phyloP scores from a whole-genome alignment of 2,113 vertebrate genomes.

The Lampris incognitus region DNA sequence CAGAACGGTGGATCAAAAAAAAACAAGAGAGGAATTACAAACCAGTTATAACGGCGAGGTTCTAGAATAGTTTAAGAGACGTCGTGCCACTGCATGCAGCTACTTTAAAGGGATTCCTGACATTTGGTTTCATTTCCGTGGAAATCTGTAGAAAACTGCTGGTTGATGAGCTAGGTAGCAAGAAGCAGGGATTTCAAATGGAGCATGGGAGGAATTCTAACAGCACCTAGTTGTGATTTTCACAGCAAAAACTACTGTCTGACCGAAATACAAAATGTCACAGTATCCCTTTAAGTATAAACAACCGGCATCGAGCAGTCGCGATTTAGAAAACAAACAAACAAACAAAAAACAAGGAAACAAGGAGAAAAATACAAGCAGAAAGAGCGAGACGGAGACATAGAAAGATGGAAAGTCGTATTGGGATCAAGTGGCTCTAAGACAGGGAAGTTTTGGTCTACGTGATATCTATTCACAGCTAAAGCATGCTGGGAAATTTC shows the following conservation, averaged over 20 bases:
- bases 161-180: too few species aligned
- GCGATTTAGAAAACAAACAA: background rate
- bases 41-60: slow-evolving; percentile 11
- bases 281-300: slow-evolving; percentile 22
- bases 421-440: too few species aligned
- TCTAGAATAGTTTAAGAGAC: slow-evolving; percentile 31
- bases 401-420: background rate
- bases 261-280: slow-evolving; percentile 11
- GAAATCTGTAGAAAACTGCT: too few species aligned
- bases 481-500: too few species aligned
- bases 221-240: background rate
- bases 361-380: slow-evolving; percentile 18
- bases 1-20: slow-evolving; percentile 62
- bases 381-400: background rate
- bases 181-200: too few species aligned
- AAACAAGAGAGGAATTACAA: slow-evolving; percentile 59
- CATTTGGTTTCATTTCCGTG: background rate
- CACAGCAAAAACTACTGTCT: background rate
- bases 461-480: too few species aligned
- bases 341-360: background rate
- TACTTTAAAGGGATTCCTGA: slow-evolving; percentile 23
- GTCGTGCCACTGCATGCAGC: slow-evolving; percentile 14
- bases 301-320: background rate
- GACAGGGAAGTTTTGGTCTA: too few species aligned
- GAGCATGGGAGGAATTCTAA: background rate